Base-by-base conservation (phyloP, 2,113 vertebrate species). In the Osmerus eperlanus region DNA sequence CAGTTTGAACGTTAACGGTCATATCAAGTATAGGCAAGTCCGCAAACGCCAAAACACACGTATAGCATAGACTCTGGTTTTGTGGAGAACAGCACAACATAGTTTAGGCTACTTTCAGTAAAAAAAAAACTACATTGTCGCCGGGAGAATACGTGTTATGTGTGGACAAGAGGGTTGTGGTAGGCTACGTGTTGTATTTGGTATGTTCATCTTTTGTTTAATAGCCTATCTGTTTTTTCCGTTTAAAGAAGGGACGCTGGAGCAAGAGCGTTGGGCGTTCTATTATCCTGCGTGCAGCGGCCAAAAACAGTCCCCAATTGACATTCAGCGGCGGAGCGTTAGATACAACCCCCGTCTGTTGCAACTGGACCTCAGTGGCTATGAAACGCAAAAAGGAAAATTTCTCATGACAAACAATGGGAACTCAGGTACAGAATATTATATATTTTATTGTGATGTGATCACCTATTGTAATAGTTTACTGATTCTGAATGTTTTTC, bases 361-460 rank as follows among this genome's bases (percentile, higher is more conserved):
- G 13, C 75, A 82, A 19, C 86, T 97, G 78, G 81, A 90, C 54
- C 84, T 98, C 60, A 78, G 0, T 0, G 95, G 95, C 6, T 97
- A 95, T 0, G 84, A 91, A 0, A 70, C 67, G 1, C 91, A 90
- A 67, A 68, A 0, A 0, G 91, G 90, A 0, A 67, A 74, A 0
- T 92, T 97, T 79, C 76, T 64, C 0, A 93, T 96, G 93, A 89
- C 68, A 83, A 98, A 97, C 91, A 97, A 94, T 0, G 96, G 96
- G 0, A 94, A 97, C 82, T 91, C 95, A 0, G 97, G 97, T 98
- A 86, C 71, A 65, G 0, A 47, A 52, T 19, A 0, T 9, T 11
- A 12, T 47, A 1, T 12, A 1, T 11, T 1, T 47, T 12, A 11
- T 36, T 2, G 32, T 36, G 32, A 36, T 36, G 41, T 11, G 41